Conservation (phyloP, 2,888 invertebrate genomes). For the Icerya purchasi region DNA sequence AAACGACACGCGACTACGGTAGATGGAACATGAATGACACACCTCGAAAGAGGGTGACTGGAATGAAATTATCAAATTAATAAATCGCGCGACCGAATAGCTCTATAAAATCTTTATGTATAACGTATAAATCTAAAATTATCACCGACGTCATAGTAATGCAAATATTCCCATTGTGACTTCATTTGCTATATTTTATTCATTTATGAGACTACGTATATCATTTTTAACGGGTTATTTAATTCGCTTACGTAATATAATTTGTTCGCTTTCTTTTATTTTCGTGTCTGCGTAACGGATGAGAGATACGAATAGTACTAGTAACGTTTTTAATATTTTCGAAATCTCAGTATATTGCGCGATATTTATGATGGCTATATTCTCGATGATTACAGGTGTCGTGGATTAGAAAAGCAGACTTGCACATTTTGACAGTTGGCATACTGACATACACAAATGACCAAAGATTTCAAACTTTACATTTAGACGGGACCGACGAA, state of each 20-base stretch:
- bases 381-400: slow-evolving; percentile 38
- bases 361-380: background rate
- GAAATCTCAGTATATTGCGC: background rate
- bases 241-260: too few relatives aligned
- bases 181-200: background rate
- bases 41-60: too few relatives aligned
- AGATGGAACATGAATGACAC: too few relatives aligned
- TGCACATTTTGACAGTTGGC: slow-evolving; percentile 52
- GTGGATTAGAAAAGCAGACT: slow-evolving; percentile 64
- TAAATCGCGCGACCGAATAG: too few relatives aligned
- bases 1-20: too few relatives aligned
- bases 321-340: background rate
- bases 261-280: too few relatives aligned
- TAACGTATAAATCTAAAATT: background rate
- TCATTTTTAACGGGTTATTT: too few relatives aligned
- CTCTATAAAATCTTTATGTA: too few relatives aligned
- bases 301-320: background rate
- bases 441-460: slow-evolving; percentile 51
- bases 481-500: slow-evolving; percentile 47
- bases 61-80: too few relatives aligned
- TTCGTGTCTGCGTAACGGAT: background rate
- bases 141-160: background rate
- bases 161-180: background rate
- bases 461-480: slow-evolving; percentile 45
- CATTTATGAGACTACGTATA: background rate